Base-by-base conservation (phyloP, 2,888 invertebrate genomes). In the Lasioglossum lativentre region DNA sequence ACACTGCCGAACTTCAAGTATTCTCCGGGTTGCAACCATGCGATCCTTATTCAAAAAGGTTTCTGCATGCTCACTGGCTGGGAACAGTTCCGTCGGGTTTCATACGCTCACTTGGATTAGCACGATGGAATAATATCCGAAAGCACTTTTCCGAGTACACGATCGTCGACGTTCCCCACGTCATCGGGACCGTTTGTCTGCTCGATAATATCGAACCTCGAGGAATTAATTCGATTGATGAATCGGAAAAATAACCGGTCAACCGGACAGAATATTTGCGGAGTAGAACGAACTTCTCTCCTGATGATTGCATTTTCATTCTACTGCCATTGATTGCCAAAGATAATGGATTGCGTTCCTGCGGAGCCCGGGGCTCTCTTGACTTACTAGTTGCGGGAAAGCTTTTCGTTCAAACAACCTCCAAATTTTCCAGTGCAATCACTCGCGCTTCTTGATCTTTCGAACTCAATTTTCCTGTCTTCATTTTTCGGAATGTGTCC, bases 1-100 rank as follows among this genome's bases (percentile, higher is more conserved):
- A 80, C 87, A 82, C 87, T 88, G 83, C 82, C 77, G 83, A 88
- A 82, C 76, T 83, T 90, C 88, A 84, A 90, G 89, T 85, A 90
- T 89, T 75, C 89, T 88, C 85, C 47, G 82, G 82, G 87, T 83
- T 83, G 82, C 83, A 88, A 85, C 87, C 83, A 79, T 82, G 88
- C 83, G 83, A 90, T 80, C 82, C 85, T 91, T 85, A 88, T 85
- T 87, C 88, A 83, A 82, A 86, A 86, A 90, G 86, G 80, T 82
- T 89, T 84, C 86, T 79, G 66, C 83, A 83, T 78, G 83, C 80
- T 79, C 85, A 68, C 86, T 63, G 88, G 66, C 85, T 80, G 78
- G 75, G 77, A 89, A 90, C 83, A 82, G 87, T 84, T 83, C 86
- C 80, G 72, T 72, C 75, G 82, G 76, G 82, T 83, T 89, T 83